Conservation (phyloP, 2,888 invertebrate genomes). For the Epirrhoe tristata region DNA sequence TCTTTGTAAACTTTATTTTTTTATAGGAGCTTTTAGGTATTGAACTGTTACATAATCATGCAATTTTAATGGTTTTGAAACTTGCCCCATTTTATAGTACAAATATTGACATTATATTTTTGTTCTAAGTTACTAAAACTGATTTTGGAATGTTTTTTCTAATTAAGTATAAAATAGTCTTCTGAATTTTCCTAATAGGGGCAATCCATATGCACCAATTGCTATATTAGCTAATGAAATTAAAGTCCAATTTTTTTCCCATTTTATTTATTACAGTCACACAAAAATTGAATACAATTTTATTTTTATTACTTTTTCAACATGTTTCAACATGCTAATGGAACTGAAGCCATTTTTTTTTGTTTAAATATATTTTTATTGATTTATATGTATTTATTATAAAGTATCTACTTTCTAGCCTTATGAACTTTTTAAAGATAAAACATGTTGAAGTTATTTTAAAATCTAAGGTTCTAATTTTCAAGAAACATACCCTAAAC, state of each 20-base stretch:
- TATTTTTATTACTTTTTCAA: constrained; percentile 62
- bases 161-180: neutral
- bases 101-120: neutral
- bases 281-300: constrained; percentile 69
- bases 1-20: neutral
- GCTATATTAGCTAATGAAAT: constrained; percentile 49
- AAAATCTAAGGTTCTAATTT: constrained; percentile 47
- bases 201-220: constrained; percentile 32
- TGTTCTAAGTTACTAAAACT: neutral
- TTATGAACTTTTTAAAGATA: constrained; percentile 51
- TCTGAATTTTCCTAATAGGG: constrained; percentile 8
- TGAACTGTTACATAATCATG: neutral
- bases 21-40: neutral
- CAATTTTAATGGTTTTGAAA: neutral
- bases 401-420: constrained; percentile 43
- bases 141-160: neutral
- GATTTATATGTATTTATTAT: constrained; percentile 40
- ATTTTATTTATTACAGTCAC: constrained; percentile 72
- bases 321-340: constrained; percentile 63
- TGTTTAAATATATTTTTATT: constrained; percentile 42
- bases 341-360: constrained; percentile 48
- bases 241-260: constrained; percentile 62
- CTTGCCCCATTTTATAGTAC: neutral
- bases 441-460: constrained; percentile 69
- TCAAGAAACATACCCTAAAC: constrained; percentile 36